A percentile compares a stretch with the other conserved stretches of the same genome.
phyloP scores from a whole-genome alignment of 2,797 vertebrate genomes.

The Pantherophis vulpinus region DNA sequence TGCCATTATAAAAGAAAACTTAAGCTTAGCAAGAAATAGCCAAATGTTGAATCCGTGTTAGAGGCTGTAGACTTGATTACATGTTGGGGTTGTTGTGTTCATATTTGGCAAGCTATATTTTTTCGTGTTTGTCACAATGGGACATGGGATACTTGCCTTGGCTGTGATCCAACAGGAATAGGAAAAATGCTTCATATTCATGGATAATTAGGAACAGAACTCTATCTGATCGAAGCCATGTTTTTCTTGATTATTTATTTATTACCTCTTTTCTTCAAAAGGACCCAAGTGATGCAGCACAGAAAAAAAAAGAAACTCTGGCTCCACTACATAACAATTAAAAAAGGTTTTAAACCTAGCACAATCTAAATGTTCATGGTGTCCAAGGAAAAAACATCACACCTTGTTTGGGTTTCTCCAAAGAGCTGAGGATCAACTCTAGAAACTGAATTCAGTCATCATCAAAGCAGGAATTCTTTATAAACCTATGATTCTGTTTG shows the following conservation, averaged over 20 bases:
- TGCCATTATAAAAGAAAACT: neutral
- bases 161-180: neutral
- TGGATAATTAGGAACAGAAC: neutral
- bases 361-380: neutral
- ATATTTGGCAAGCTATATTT: neutral
- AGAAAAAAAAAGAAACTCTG: neutral
- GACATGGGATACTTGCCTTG: neutral
- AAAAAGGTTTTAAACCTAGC: neutral
- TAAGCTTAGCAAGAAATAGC: neutral
- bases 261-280: neutral
- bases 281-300: neutral
- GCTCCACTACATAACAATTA: neutral
- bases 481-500: neutral
- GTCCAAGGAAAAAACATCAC: neutral
- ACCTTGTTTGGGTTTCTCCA: neutral
- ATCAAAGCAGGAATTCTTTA: neutral
- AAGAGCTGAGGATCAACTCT: neutral
- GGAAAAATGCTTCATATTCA: neutral
- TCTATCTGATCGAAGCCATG: neutral
- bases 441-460: neutral
- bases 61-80: neutral
- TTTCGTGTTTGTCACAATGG: neutral
- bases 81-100: neutral
- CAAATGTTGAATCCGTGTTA: neutral
- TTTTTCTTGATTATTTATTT: neutral